A percentile compares a stretch with the other conserved stretches of the same genome.
Conservation (phyloP, 2,888 invertebrate genomes). For the Lysandra coridon region DNA sequence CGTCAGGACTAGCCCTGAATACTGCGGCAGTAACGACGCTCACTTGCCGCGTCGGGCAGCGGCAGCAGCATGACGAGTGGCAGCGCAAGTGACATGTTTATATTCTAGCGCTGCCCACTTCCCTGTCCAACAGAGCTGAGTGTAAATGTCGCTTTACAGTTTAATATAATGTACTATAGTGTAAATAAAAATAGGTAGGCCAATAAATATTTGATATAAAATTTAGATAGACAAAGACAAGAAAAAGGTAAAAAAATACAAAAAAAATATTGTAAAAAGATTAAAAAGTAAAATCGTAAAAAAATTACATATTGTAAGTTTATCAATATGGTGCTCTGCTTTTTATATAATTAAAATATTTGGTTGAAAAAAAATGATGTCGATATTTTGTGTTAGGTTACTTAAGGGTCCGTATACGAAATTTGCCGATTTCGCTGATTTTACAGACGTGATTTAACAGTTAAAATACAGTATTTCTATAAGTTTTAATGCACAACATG, state of each 20-base stretch:
- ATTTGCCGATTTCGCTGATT: no score
- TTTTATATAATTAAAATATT: neutral
- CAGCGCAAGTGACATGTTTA: no score
- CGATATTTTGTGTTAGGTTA: neutral
- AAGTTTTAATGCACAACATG: no score
- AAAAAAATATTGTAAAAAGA: neutral
- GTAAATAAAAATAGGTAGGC: slow-evolving; percentile 26
- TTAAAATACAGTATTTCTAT: no score
- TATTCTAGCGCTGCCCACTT: no score
- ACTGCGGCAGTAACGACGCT: no score
- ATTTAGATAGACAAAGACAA: slow-evolving; percentile 27
- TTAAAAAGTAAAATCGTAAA: slow-evolving; percentile 18
- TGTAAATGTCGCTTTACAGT: slow-evolving; percentile 39
- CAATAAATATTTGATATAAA: slow-evolving; percentile 23
- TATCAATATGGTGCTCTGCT: slow-evolving; percentile 14
- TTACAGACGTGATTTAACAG: no score
- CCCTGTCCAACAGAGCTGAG: no score
- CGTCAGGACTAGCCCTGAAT: no score
- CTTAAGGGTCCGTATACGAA: no score
- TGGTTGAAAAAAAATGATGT: neutral
- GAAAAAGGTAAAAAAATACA: slow-evolving; percentile 29
- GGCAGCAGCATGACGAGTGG: no score
- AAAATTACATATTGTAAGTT: slow-evolving; percentile 6
- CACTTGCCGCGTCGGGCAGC: no score
- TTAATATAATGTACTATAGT: slow-evolving; percentile 37